Evolutionary conservation across 2,113 vertebrate genomes (phyloP), one percentile per base, ranked within the genome.

Genomic region (Malurus melanocephalus): DNA sequence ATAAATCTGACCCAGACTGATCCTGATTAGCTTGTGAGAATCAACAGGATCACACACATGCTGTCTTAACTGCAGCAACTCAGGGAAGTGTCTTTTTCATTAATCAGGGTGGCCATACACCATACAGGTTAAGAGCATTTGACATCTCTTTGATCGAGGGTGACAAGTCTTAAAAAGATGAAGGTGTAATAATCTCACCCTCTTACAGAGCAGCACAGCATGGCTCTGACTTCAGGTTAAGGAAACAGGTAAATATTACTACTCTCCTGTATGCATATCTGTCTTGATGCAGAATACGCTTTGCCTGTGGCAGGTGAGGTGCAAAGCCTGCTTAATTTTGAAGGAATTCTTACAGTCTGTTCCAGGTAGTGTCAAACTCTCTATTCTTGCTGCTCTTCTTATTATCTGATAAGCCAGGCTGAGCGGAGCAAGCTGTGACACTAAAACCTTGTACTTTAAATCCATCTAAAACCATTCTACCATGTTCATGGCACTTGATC

Each of bases 151-250:
- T 93, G 91, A 89, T n/a, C 89, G 81, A 90, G 38, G 52, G 40
- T 90, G 88, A 71, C 93, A 89, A 82, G 45, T 77, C 79, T 90
- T 89, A 73, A 76, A 91, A 82, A 77, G 75, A 49, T 57, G 61
- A 67, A 83, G 78, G 33, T 46, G 48, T 87, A 88, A 88, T 93
- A 88, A 88, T 93, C 87, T 81, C 68, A 64, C 6, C 45, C 7
- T 73, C 30, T 77, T 87, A 53, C 3, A n/a, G 20, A 23, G 26
- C 49, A 88, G 26, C 42, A 61, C 26, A 40, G 7, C 59, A 22
- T 30, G 32, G 19, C 33, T 62, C 57, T 87, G 71, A 65, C 4
- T 52, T 32, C 23, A 3, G 30, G 20, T 26, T 75, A 53, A 55
- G 48, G 32, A 75, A 73, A 61, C 2, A 8, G 35, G 20, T 16